A percentile compares a stretch with the other conserved stretches of the same genome.
phyloP scores from a whole-genome alignment of 2,113 vertebrate genomes.

The Eidolon helvum region DNA sequence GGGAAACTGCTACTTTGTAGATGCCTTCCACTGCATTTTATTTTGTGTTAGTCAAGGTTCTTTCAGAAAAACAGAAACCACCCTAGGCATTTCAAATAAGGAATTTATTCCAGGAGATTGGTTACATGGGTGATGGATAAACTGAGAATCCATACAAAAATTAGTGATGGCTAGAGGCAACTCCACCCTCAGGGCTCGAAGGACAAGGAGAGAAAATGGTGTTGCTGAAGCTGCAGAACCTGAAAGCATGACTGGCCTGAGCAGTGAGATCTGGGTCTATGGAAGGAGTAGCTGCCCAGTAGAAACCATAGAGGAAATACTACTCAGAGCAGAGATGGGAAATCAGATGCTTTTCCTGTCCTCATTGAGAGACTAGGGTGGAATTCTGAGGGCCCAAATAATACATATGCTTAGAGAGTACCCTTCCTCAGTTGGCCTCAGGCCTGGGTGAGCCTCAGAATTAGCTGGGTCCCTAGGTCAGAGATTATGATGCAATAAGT shows the following conservation, averaged over 20 bases:
- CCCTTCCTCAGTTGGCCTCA: background rate
- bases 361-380: background rate
- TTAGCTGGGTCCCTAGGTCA: background rate
- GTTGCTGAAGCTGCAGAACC: background rate
- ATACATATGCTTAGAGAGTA: background rate
- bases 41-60: background rate
- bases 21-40: background rate
- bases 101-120: background rate
- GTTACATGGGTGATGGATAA: background rate
- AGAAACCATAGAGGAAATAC: background rate
- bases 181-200: background rate
- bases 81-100: background rate
- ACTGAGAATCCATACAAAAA: background rate
- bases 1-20: background rate
- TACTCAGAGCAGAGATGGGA: background rate
- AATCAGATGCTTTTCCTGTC: background rate
- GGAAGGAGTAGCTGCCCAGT: background rate
- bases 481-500: background rate
- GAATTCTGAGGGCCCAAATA: background rate
- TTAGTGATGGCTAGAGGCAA: background rate
- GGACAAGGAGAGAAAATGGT: background rate
- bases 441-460: background rate
- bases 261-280: background rate
- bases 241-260: background rate
- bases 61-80: background rate